Percentiles rank a stretch among this genome's conserved stretches.
phyloP scores from a whole-genome alignment of 2,113 vertebrate genomes.

The Hemicordylus capensis region DNA sequence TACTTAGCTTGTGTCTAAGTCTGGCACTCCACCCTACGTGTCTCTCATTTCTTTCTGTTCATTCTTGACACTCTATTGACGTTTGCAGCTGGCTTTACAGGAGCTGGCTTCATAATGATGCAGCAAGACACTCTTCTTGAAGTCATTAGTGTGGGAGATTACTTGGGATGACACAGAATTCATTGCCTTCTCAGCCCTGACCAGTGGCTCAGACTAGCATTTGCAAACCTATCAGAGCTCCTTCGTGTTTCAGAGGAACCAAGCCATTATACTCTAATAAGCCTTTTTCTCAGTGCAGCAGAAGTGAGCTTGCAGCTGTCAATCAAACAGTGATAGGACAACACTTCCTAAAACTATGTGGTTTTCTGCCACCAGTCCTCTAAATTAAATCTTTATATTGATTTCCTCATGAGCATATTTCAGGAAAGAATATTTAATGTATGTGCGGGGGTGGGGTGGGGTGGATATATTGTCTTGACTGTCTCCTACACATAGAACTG shows the following conservation, averaged over 20 bases:
- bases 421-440: not conserved
- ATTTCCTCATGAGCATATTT: not conserved
- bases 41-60: not conserved
- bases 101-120: not conserved
- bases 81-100: too few relatives aligned
- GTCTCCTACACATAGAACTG: not conserved
- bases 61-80: accelerated
- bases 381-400: not conserved
- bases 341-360: not conserved
- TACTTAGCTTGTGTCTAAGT: too few relatives aligned
- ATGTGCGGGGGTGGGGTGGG: too few relatives aligned
- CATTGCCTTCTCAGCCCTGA: not conserved
- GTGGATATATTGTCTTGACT: not conserved
- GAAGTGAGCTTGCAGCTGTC: not conserved
- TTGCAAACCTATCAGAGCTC: not conserved
- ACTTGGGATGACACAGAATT: not conserved
- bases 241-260: not conserved
- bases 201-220: not conserved
- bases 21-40: not conserved
- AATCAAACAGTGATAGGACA: not conserved
- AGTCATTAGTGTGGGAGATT: not conserved
- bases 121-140: not conserved
- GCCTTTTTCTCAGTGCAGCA: not conserved
- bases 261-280: not conserved
- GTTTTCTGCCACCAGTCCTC: not conserved